These are phyloP conservation scores for Bombus confusus DNA, from an alignment of 1,140 invertebrate species.

Conservation along the genomic window DNA sequence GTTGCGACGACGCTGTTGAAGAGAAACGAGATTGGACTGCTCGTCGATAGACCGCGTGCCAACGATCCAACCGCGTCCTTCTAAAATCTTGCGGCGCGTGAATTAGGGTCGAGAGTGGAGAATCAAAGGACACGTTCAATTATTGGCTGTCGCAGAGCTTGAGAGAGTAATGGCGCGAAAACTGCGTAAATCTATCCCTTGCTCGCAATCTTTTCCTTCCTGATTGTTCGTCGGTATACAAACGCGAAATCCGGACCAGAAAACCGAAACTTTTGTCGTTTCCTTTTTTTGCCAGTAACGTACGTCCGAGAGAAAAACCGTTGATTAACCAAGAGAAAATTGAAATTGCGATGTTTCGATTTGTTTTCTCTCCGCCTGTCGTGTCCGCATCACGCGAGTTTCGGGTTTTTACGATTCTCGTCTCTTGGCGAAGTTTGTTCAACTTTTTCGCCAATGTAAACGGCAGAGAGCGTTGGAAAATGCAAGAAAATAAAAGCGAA, in stretches of 20 bases:
- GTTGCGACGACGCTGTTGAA: neutral
- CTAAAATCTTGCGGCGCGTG: constrained; percentile 36
- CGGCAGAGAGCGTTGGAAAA: neutral
- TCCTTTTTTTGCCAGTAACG: constrained; percentile 28
- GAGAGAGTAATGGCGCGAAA: constrained; percentile 59
- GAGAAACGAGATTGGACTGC: constrained; percentile 9
- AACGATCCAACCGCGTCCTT: constrained; percentile 24
- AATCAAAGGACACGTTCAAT: constrained; percentile 69
- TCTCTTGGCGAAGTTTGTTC: neutral
- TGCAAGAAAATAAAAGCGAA: too few species aligned
- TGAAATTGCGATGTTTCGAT: constrained; percentile 20
- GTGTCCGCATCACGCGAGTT: neutral
- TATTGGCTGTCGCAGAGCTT: constrained; percentile 65
- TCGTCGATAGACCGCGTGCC: neutral
- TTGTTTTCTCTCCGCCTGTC: neutral
- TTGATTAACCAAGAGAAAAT: constrained; percentile 27
- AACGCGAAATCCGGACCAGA: neutral
- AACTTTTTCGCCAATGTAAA: neutral
- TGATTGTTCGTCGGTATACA: neutral
- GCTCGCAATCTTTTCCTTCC: neutral
- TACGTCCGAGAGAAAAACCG: neutral
- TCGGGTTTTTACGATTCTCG: neutral
- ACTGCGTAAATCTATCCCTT: constrained; percentile 39
- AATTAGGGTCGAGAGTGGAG: neutral
- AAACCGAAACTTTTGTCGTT: constrained; percentile 41